Evolutionary conservation across 2,113 vertebrate species (phyloP), one percentile per base, ranked within the genome.

Genomic region (Acanthochromis polyacanthus): DNA sequence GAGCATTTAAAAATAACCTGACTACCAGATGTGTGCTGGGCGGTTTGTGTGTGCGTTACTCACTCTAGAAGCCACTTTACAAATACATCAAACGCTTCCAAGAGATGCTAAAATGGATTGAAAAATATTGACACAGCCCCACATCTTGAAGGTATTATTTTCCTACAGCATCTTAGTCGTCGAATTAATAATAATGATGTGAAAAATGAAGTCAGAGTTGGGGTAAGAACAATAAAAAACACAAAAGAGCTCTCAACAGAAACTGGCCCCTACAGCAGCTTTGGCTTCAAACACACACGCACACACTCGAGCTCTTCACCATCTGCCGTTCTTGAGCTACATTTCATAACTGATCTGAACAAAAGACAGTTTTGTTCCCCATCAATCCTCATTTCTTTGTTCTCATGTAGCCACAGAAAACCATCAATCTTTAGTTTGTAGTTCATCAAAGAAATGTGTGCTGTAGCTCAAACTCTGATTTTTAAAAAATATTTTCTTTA

Each of bases 21-120:
- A 86, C 61, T 66, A 48, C 91, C 90, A 90, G 88, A 92, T 93
- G 90, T 91, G 75, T 30, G 66, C 25, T 20, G 45, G 38, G 53
- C 10, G 10, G 52, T 67, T 75, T 76, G 75, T 52, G 75, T 80
- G 65, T 43, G 75, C 55, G 59, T 52, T 65, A 48, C 32, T 60
- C 72, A 36, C 40, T 72, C 46, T 46, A 64, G n/a, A 38, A 75
- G 38, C 75, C 64, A 56, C 46, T 76, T 57, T n/a, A 63, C 7
- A 60, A 52, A 43, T 36, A 75, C 78, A 76, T 77, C 57, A 87
- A 70, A 85, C 51, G 46, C 22, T 38, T 38, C 48, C 20, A 14
- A 46, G 28, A 67, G 56, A 81, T 51, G 1, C 48, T 55, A 0
- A 82, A 73, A 58, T 19, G 32, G 14, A 70, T 52, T 10, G 23